A percentile compares a stretch with the other conserved stretches of the same genome.
phyloP scores from a whole-genome alignment of 2,113 vertebrate genomes.

The Hemiprocne comata region DNA sequence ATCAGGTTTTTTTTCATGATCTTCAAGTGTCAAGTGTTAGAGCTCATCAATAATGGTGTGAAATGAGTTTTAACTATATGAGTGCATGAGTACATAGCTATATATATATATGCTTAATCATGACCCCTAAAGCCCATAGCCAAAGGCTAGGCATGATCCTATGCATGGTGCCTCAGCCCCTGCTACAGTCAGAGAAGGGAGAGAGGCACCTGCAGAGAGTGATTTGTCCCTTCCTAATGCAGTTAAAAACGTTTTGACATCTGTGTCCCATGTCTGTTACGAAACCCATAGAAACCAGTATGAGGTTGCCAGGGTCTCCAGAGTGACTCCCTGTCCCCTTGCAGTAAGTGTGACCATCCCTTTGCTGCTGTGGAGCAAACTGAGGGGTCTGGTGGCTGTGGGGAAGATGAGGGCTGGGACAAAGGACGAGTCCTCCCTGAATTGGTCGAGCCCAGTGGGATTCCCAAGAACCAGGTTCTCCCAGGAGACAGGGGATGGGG shows the following conservation, averaged over 20 bases:
- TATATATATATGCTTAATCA: not conserved
- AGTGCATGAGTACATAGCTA: not conserved
- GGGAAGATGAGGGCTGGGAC: not conserved
- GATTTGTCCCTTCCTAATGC: not conserved
- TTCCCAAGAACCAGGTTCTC: not conserved
- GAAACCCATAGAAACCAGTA: not conserved
- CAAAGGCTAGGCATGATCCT: not conserved
- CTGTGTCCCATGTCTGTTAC: not conserved
- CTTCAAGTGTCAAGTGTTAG: not conserved
- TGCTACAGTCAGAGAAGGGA: not conserved
- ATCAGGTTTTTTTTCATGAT: not conserved
- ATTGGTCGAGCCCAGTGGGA: not conserved
- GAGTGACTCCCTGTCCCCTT: not conserved
- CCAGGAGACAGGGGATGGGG: not conserved
- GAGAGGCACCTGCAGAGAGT: not conserved
- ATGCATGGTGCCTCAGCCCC: not conserved
- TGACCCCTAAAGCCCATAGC: not conserved
- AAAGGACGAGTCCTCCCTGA: not conserved
- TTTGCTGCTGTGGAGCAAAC: not conserved
- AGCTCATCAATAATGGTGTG: not conserved
- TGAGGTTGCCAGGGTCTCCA: not conserved
- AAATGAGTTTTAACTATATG: not conserved
- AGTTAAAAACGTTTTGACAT: not conserved
- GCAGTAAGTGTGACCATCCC: accelerated
- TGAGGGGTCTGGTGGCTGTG: not conserved